Evolutionary conservation across 2,888 invertebrate species (phyloP), one percentile per base, ranked within the genome.

Genomic region (Pogonocherus hispidulus): DNA sequence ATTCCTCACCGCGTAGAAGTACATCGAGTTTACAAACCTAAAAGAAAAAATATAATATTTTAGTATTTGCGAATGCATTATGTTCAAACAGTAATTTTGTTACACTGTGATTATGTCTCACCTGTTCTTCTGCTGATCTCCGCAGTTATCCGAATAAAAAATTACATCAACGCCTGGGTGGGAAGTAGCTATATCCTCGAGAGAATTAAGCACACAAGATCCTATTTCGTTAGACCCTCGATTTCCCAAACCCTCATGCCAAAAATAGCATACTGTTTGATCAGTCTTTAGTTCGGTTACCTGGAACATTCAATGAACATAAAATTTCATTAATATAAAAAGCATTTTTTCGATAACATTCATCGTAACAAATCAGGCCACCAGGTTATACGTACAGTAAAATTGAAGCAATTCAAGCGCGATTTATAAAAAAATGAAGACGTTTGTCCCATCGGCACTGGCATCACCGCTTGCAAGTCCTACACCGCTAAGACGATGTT

Each of bases 401-500:
- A 27, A 27, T 27, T 27, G 8, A 27, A 27, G 8, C 1, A 27
- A 8, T 27, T 69, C 1, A 70, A 46, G 19, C 49, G n/a, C 3
- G 63, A 66, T 55, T 63, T 67, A 37, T 66, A 69, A 69, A 76
- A 81, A 69, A 81, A 80, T 22, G 75, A 62, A 19, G 79, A 80
- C 19, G 75, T 71, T 63, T 82, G 70, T 37, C 81, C 80, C 56
- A 75, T 72, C 22, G 81, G 80, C 57, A 73, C 73, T 18, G 78
- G 79, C 44, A 82, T 74, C 1, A 81, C 80, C 37, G 81, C 80
- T 69, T 83, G 79, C 65, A 82, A 70, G 57, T 82, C 82, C 68
- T 73, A 82, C 20, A 73, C 73, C 35, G 77, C 76, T 19, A 81
- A 69, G 37, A 70, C 64, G 8, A 56, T 49, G 23, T 66, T 59